A percentile compares a stretch with the other conserved stretches of the same genome.
Conservation (phyloP, 2,113 vertebrate genomes). For the Mastomys coucha region DNA sequence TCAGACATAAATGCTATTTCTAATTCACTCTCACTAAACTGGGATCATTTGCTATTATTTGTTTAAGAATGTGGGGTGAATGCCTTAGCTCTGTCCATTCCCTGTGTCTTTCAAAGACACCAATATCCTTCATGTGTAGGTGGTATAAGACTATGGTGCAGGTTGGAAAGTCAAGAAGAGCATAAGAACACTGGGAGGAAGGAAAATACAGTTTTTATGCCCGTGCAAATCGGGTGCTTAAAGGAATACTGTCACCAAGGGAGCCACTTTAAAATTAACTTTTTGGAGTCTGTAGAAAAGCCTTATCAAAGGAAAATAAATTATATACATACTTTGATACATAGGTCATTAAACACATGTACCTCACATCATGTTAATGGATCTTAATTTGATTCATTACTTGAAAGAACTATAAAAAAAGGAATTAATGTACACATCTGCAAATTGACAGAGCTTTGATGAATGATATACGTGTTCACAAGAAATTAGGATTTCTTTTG, state of each 20-base stretch:
- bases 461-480: background rate
- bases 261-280: background rate
- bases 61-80: background rate
- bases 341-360: background rate
- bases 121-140: background rate
- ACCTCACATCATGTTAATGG: background rate
- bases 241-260: background rate
- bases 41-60: background rate
- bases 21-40: background rate
- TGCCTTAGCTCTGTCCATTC: background rate
- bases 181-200: background rate
- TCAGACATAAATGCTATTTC: background rate
- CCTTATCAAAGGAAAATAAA: constrained; percentile 24
- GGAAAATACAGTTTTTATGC: background rate
- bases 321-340: background rate
- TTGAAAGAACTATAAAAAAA: constrained; percentile 12
- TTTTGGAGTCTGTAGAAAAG: constrained; percentile 36
- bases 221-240: background rate
- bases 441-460: background rate
- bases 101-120: background rate
- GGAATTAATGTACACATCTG: background rate
- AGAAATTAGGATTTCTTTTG: constrained; percentile 21
- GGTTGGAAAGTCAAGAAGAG: background rate
- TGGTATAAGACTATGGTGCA: background rate
- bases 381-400: background rate